phyloP scores from a whole-genome alignment of 2,797 vertebrate genomes.

The Morus bassanus region DNA sequence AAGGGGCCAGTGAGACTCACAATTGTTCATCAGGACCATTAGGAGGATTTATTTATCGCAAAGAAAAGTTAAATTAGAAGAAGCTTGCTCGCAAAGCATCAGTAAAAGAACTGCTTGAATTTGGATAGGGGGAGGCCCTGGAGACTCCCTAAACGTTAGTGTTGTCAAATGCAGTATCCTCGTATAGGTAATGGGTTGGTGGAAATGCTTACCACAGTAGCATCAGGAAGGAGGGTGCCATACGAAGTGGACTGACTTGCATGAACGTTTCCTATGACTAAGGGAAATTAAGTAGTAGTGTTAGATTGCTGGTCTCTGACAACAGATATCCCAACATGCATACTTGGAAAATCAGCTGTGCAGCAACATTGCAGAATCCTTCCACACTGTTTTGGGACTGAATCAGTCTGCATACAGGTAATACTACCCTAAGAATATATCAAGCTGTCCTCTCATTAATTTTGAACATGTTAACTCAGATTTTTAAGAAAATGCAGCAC shows the following conservation, averaged over 20 bases:
- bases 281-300: neutral
- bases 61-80: neutral
- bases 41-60: neutral
- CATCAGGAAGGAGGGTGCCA: neutral
- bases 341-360: neutral
- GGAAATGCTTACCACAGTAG: neutral
- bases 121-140: neutral
- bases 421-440: neutral
- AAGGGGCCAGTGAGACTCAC: neutral
- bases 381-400: neutral
- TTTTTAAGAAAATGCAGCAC: neutral
- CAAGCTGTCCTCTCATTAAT: neutral
- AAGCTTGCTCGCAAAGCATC: neutral
- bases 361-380: neutral
- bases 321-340: neutral
- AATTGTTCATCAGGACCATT: neutral
- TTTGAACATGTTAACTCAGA: neutral
- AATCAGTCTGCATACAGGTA: neutral
- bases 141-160: neutral
- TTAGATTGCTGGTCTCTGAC: neutral
- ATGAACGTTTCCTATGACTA: neutral
- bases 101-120: neutral
- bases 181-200: neutral
- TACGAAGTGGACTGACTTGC: neutral
- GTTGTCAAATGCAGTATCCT: neutral